phyloP scores from a whole-genome alignment of 2,888 invertebrate species.

The Zaprionus lineosus region DNA sequence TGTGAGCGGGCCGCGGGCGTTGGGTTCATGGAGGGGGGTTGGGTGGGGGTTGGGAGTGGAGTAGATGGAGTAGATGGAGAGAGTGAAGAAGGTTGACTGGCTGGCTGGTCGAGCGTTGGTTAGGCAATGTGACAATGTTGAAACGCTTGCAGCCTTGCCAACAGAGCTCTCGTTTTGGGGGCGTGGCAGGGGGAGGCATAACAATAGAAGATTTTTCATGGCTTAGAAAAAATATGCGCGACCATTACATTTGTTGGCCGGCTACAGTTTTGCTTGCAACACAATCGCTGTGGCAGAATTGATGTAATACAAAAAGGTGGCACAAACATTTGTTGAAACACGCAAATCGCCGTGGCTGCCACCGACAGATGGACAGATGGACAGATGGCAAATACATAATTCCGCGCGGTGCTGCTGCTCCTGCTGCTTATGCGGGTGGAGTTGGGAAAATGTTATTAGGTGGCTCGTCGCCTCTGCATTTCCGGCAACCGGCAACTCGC shows the following conservation, averaged over 20 bases:
- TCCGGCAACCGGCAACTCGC: slow-evolving; percentile 46
- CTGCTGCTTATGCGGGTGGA: slow-evolving; percentile 14
- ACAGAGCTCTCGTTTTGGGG: too few species aligned
- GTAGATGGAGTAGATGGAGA: too few species aligned
- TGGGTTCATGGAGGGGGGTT: too few species aligned
- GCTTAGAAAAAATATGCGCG: slow-evolving; percentile 54
- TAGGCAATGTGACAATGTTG: slow-evolving; percentile 66
- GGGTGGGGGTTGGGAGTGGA: too few species aligned
- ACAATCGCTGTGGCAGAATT: slow-evolving; percentile 52
- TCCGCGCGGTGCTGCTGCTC: neutral
- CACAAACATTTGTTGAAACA: slow-evolving; percentile 69
- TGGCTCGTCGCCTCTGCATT: slow-evolving; percentile 65
- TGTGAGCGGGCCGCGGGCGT: too few species aligned
- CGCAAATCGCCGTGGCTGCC: slow-evolving; percentile 18
- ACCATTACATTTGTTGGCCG: slow-evolving; percentile 45
- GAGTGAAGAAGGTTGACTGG: slow-evolving; percentile 27
- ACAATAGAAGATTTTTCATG: slow-evolving; percentile 53
- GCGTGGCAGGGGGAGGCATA: slow-evolving; percentile 6
- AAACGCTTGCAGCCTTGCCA: slow-evolving; percentile 23
- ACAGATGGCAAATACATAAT: neutral
- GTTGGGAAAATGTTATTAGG: slow-evolving; percentile 73
- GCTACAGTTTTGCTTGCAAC: slow-evolving; percentile 48
- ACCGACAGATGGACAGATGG: neutral
- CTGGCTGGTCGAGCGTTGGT: slow-evolving; percentile 32
- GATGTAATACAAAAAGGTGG: slow-evolving; percentile 64